Base-by-base conservation (phyloP, 2,888 invertebrate genomes). In the Hypena proboscidalis region DNA sequence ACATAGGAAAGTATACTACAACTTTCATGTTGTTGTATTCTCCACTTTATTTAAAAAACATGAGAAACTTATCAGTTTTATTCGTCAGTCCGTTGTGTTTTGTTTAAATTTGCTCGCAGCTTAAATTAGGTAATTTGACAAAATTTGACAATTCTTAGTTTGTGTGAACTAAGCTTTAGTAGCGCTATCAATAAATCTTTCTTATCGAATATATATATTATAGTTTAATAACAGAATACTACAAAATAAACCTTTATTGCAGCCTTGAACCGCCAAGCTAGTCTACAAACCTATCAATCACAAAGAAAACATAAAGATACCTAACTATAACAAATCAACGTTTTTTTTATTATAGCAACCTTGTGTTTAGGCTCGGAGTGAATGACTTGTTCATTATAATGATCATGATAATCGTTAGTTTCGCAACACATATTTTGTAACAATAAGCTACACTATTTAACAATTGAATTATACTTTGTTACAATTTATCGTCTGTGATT, bases 361-460 rank as follows among this genome's bases (percentile, higher is more conserved):
- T 77, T 71, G 73, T 30, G 25, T 9, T 9, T 7, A 19, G 14
- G 19, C 1, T 30, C 21, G 50, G 54, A 70, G 70, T 75, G 74
- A 77, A 69, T 61, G 75, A 77, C 74, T 75, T 40, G 46, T 45
- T 39, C 44, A 46, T 51, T 46, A 47, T 29, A 47, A 35, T 35
- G 34, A 38, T 14, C 26, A 54, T 62, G 51, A 67, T 67, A 64
- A 61, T 46, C 51, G 60, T 52, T 77, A 73, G 60, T 60, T 42
- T 40, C 34, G 34, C 50, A 51, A 47, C 32, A 17, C 42, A 35
- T 30, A 54, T 71, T 73, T 72, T 49, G 57, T 59, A 70, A 70
- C 55, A 58, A 67, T 59, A 37, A 42, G 50, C 42, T 29, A 47
- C 61, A 69, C 74, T 77, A 70, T 67, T 60, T 64, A 66, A 70